Evolutionary conservation across 2,113 vertebrate species (phyloP).

Genomic region (Thalassoma bifasciatum): DNA sequence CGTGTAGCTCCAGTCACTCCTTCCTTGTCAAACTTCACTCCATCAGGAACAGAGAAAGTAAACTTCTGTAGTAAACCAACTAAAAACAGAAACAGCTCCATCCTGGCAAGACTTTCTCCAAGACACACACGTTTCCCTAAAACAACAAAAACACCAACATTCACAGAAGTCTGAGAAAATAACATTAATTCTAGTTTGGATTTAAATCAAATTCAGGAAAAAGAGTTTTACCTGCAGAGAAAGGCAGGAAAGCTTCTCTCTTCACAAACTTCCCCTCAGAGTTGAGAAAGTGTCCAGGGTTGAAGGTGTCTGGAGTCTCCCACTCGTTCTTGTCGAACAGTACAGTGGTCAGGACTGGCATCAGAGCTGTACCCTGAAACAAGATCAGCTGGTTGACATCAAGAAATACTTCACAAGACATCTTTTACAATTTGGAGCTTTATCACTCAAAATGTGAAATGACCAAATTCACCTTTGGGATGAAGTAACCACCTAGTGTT

Average conservation of each 20-base stretch:
- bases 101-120: constrained; percentile 84
- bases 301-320: constrained; percentile 86
- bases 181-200: background rate
- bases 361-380: constrained; percentile 81
- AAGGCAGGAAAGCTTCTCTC: constrained; percentile 85
- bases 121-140: constrained; percentile 85
- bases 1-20: constrained; percentile 44
- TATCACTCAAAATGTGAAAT: no score
- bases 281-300: constrained; percentile 89
- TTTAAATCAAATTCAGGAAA: fast-evolving
- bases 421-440: no score
- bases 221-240: constrained; percentile 85
- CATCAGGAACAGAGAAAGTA: constrained; percentile 69
- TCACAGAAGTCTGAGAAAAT: background rate
- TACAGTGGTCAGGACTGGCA: constrained; percentile 86
- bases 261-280: constrained; percentile 85
- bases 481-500: no score
- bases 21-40: constrained; percentile 64
- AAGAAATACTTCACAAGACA: no score
- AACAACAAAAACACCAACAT: background rate
- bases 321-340: constrained; percentile 85
- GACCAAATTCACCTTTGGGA: no score
- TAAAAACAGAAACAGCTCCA: constrained; percentile 88
- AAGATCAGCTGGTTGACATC: background rate
- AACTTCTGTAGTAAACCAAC: constrained; percentile 83